Base-by-base conservation (phyloP, 1,140 invertebrate genomes). In the Andricus grossulariae region DNA sequence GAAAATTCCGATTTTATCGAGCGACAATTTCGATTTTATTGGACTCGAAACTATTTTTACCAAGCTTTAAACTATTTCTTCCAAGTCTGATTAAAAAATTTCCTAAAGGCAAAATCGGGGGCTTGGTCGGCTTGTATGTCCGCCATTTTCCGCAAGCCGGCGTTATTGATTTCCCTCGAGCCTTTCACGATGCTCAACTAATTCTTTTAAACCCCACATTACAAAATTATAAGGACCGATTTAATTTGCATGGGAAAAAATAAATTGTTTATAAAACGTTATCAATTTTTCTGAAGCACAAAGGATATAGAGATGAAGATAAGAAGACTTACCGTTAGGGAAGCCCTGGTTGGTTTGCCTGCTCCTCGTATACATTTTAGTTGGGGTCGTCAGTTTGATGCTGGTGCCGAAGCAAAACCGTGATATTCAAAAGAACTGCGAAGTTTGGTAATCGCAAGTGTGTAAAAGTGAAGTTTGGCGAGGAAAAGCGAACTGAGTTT, bases 361-460 rank as follows among this genome's bases (percentile, higher is more conserved):
- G 74, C 79, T 88, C 77, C 87, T 86, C 2, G 86, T 82, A 60
- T 84, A 88, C 87, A 88, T 88, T 18, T 66, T 66, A 7, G 3
- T 66, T 66, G 32, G 25, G 12, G 60, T 66, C 15, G 60, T 39
- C 60, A 66, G 60, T 66, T 66, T 57, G 19, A 57, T 21, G 55
- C 55, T 21, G 55, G 25, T 66, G 15, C 21, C 32, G 60, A 12
- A 66, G 32, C 25, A 13, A 39, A 39, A 66, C n/a, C 6, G 10
- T 32, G 3, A 60, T 16, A n/a, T n/a, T 0, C n/a, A 39, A 16
- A 66, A 66, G 32, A 16, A 11, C 6, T 45, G 39, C 39, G 39
- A 10, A 45, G 10, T 45, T 45, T 45, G 39, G 7, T 45, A 45
- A 5, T 45, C 39, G 10, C 39, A 45, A 45, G 10, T 45, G 10